Percentiles rank a stretch among this genome's conserved stretches.
Conservation (phyloP, 2,888 invertebrate species). For the Furcula furcula region DNA sequence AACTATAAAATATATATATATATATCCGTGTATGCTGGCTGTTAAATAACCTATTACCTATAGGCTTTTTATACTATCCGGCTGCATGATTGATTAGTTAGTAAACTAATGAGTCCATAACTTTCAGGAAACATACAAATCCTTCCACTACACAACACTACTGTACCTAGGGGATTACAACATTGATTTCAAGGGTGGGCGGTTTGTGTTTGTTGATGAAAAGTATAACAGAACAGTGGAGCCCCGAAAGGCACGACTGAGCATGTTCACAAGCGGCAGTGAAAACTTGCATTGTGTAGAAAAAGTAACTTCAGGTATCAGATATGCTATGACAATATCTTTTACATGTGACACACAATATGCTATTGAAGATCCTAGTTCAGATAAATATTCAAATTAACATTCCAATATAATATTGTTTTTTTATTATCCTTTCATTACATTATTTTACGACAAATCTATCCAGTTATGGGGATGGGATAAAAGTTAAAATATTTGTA, state of each 20-base stretch:
- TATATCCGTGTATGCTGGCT: no score
- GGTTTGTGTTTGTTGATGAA: conserved; percentile 90
- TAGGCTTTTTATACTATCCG: no score
- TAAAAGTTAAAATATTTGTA: no score
- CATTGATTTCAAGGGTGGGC: conserved; percentile 90
- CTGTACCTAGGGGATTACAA: conserved; percentile 89
- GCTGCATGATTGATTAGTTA: no score
- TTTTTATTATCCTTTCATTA: no score
- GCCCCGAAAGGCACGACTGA: conserved; percentile 89
- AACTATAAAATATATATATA: no score
- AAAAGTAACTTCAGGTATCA: conserved; percentile 86
- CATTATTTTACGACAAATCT: no score
- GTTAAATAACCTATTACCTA: no score
- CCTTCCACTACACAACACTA: conserved; percentile 93
- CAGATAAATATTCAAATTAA: conserved; percentile 43
- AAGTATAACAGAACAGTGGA: conserved; percentile 86
- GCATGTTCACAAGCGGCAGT: conserved; percentile 92
- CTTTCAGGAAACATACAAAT: conserved; percentile 91
- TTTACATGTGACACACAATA: conserved; percentile 90
- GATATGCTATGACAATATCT: conserved; percentile 92
- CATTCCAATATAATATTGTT: conserved; percentile 16
- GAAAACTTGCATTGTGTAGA: conserved; percentile 94
- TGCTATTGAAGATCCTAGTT: conserved; percentile 83
- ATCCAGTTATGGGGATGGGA: no score
- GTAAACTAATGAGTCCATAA: no score